Evolutionary conservation across 2,797 vertebrate species (phyloP).

Genomic region (Darevskia nairensis): DNA sequence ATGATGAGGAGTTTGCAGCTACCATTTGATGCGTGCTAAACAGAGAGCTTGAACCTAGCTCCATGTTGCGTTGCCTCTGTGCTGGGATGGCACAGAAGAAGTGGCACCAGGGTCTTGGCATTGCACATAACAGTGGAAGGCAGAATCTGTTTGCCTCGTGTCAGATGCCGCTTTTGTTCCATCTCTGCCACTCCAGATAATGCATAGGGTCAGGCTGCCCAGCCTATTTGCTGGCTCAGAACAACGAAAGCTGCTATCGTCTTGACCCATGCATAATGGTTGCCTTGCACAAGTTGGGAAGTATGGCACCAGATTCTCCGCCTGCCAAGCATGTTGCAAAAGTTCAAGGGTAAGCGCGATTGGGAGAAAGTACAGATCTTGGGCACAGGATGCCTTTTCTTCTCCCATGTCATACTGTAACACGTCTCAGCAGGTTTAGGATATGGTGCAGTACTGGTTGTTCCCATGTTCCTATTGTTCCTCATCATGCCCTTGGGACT

Average conservation of each 20-base stretch:
- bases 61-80: background rate
- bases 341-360: too few relatives aligned
- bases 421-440: background rate
- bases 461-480: background rate
- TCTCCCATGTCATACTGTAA: background rate
- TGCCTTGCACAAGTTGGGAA: background rate
- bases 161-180: background rate
- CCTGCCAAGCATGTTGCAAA: background rate
- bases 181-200: background rate
- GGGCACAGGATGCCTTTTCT: background rate
- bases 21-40: constrained; percentile 62
- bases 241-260: background rate
- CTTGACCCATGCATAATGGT: background rate
- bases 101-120: too few relatives aligned
- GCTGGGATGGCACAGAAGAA: background rate
- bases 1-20: constrained; percentile 55
- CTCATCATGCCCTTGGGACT: background rate
- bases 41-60: constrained; percentile 38
- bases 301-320: background rate
- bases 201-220: background rate
- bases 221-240: background rate
- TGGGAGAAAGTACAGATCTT: background rate
- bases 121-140: background rate
- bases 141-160: too few relatives aligned
- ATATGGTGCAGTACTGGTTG: background rate